These are phyloP conservation scores for Pachycephala philippinensis DNA, from an alignment of 2,113 vertebrate species.

Conservation along the genomic window DNA sequence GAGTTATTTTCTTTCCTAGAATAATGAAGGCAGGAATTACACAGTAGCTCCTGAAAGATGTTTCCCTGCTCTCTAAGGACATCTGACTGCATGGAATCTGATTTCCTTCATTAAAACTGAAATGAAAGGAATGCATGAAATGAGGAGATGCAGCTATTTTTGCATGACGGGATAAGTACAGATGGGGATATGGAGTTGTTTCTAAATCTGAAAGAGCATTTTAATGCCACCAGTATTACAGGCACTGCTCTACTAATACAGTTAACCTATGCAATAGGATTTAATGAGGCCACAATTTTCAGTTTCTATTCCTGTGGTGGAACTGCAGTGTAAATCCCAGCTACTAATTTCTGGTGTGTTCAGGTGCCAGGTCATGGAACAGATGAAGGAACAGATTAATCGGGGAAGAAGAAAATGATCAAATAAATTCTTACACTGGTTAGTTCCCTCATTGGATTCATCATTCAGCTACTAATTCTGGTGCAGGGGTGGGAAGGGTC, in stretches of 20 bases:
- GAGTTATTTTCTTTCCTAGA: neutral
- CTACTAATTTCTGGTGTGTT: neutral
- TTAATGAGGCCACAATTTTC: constrained; percentile 21
- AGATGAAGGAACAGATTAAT: neutral
- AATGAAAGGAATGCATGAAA: neutral
- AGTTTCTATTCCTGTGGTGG: neutral
- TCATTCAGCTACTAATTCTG: neutral
- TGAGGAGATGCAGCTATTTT: neutral
- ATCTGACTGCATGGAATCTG: neutral
- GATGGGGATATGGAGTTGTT: neutral
- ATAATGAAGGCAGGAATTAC: neutral
- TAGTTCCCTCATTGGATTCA: neutral
- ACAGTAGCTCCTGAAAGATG: neutral
- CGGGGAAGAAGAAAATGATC: neutral
- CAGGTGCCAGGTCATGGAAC: neutral
- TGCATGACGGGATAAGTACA: neutral
- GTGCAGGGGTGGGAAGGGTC: neutral
- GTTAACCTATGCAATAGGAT: constrained; percentile 11
- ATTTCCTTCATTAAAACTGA: neutral
- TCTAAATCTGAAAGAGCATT: constrained; percentile 26
- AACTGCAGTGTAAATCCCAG: neutral
- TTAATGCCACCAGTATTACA: constrained; percentile 27
- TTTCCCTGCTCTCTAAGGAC: neutral
- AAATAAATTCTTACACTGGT: neutral
- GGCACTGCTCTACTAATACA: neutral